Conservation (phyloP, 1,140 invertebrate species). For the Sarcophaga bullata region DNA sequence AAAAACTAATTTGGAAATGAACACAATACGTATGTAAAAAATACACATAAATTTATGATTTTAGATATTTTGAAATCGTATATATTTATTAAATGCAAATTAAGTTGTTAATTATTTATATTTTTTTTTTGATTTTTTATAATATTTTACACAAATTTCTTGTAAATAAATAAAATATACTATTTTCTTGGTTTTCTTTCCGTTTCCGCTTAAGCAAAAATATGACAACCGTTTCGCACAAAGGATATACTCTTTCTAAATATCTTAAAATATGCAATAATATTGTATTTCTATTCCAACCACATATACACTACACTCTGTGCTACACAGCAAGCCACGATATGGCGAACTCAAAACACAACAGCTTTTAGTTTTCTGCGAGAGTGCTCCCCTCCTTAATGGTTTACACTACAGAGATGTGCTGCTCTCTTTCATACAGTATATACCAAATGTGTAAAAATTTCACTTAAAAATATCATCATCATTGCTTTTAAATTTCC, state of each 20-base stretch:
- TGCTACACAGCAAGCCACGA: too few relatives aligned
- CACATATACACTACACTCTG: too few relatives aligned
- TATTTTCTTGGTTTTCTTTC: conserved; percentile 1
- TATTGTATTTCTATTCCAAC: conserved; percentile 35
- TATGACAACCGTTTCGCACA: conserved; percentile 62
- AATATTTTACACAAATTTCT: not conserved
- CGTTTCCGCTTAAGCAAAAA: conserved; percentile 45
- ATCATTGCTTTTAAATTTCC: not conserved
- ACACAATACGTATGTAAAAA: not conserved
- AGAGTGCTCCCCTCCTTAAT: too few relatives aligned
- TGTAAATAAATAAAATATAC: not conserved
- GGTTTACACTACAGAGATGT: too few relatives aligned
- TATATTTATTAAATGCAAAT: not conserved
- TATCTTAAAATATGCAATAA: conserved; percentile 41
- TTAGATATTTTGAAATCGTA: not conserved
- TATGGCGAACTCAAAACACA: too few relatives aligned
- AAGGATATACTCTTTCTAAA: conserved; percentile 64
- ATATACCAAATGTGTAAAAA: not conserved
- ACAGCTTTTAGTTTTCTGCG: too few relatives aligned
- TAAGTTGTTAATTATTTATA: too few relatives aligned
- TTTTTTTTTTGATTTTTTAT: too few relatives aligned
- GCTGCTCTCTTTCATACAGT: too few relatives aligned
- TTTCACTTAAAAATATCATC: not conserved
- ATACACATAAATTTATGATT: not conserved
- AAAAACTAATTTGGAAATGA: not conserved